Evolutionary conservation across 2,113 vertebrate genomes (phyloP), one percentile per base, ranked within the genome.

Genomic region (Eudyptes chrysolophus): DNA sequence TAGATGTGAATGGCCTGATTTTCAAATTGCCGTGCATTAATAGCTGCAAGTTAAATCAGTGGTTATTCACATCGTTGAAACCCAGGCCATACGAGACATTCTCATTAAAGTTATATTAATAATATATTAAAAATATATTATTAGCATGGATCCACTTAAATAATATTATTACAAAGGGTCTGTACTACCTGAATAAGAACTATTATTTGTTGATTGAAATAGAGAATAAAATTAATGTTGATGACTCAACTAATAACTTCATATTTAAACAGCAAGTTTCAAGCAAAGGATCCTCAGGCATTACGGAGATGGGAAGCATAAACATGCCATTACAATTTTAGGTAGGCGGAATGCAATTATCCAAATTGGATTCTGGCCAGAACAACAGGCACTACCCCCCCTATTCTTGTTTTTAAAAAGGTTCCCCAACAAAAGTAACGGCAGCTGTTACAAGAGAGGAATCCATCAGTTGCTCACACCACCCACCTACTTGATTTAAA

Each of bases 281-380:
- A 90, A 66, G 89, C 75, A 85, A 90, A 74, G 60, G 36, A 75
- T 95, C 95, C 92, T 94, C 89, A 92, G 89, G 92, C 96, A 71
- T 86, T 93, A 74, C 6, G 1, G 75, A 96, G 79, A 88, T 32
- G 21, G 84, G 64, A 94, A 93, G 75, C 75, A 92, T 75, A 97
- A 96, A 96, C 87, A 96, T 65, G 62, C 75, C 84, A 94, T 96
- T 93, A 70, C 78, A 86, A 30, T 92, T 90, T 88, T 71, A 96
- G 95, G 94, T 96, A 93, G 79, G 87, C 79, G 94, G 93, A 96
- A 93, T 78, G 74, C 69, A 97, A 97, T 97, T 96, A 95, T 62
- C 68, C 78, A 90, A 55, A 77, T 62, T 96, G 96, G 94, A 96
- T 88, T 93, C 89, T 71, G 75, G 89, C 95, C 95, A 97, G 84